Evolutionary conservation across 1,140 invertebrate genomes (phyloP).

Genomic region (Drosophila ogumai): DNA sequence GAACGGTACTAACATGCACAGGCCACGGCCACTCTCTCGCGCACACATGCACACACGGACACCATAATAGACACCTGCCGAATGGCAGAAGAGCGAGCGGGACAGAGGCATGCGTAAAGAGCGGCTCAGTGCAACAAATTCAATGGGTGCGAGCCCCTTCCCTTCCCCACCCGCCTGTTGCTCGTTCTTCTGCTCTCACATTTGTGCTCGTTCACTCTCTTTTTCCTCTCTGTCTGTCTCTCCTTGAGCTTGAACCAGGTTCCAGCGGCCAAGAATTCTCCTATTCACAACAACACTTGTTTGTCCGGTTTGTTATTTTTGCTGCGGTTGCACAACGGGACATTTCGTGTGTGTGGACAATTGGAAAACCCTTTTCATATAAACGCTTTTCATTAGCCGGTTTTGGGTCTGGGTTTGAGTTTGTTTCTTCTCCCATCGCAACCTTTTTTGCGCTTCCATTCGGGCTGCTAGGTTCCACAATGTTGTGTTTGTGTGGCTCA

Average conservation of each 20-base stretch:
- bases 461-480: constrained; percentile 37
- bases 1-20: constrained; percentile 78
- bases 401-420: constrained; percentile 23
- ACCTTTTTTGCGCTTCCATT: constrained; percentile 59
- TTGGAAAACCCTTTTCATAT: constrained; percentile 57
- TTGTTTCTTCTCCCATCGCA: constrained; percentile 32
- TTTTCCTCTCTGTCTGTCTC: constrained; percentile 30
- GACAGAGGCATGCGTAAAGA: constrained; percentile 57
- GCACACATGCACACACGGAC: constrained; percentile 7
- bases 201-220: constrained; percentile 7
- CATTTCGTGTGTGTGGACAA: constrained; percentile 61
- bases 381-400: constrained; percentile 59
- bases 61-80: constrained; percentile 45
- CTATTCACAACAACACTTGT: constrained; percentile 59
- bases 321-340: constrained; percentile 71
- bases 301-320: constrained; percentile 72
- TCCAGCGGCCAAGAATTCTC: constrained; percentile 52
- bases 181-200: constrained; percentile 25
- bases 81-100: constrained; percentile 29
- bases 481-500: constrained; percentile 36
- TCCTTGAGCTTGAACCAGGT: constrained; percentile 72
- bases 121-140: constrained; percentile 61
- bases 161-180: constrained; percentile 22
- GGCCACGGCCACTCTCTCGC: constrained; percentile 21
- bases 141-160: constrained; percentile 48